Evolutionary conservation across 1,140 invertebrate species (phyloP).

Genomic region (Cotesia glomerata): DNA sequence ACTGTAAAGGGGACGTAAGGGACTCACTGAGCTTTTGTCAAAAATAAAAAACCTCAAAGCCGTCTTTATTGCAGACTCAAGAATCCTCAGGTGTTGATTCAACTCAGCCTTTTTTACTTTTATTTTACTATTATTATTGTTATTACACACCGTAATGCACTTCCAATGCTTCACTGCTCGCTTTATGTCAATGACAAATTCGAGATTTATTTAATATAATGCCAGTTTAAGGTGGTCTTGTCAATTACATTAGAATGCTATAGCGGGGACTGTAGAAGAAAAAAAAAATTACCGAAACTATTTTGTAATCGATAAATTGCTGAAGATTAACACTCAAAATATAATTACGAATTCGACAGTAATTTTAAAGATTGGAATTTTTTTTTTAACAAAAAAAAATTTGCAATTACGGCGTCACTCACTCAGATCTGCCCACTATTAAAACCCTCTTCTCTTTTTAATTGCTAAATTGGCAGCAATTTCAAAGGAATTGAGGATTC

Average conservation of each 20-base stretch:
- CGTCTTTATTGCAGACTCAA: conserved; percentile 11
- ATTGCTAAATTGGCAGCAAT: conserved; percentile 64
- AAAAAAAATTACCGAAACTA: too few relatives aligned
- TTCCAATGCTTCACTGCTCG: too few relatives aligned
- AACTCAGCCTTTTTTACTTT: background rate
- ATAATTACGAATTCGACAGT: too few relatives aligned
- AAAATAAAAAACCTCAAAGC: background rate
- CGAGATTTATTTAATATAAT: too few relatives aligned
- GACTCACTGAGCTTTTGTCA: background rate
- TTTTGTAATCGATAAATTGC: too few relatives aligned
- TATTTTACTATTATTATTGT: too few relatives aligned
- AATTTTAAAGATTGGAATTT: too few relatives aligned
- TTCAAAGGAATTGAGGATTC: conserved; percentile 53
- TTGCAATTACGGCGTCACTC: conserved; percentile 51
- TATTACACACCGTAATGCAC: too few relatives aligned
- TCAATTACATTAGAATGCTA: background rate
- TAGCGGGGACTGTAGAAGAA: too few relatives aligned
- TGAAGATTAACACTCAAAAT: too few relatives aligned
- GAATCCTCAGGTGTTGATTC: conserved; percentile 21
- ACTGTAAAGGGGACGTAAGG: too few relatives aligned
- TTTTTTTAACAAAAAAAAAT: too few relatives aligned
- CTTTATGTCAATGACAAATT: background rate
- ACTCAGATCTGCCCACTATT: conserved; percentile 60
- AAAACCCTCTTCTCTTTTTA: conserved; percentile 55
- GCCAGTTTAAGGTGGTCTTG: conserved; percentile 28